Conservation (phyloP, 2,888 invertebrate genomes). For the Machimus atricapillus region DNA sequence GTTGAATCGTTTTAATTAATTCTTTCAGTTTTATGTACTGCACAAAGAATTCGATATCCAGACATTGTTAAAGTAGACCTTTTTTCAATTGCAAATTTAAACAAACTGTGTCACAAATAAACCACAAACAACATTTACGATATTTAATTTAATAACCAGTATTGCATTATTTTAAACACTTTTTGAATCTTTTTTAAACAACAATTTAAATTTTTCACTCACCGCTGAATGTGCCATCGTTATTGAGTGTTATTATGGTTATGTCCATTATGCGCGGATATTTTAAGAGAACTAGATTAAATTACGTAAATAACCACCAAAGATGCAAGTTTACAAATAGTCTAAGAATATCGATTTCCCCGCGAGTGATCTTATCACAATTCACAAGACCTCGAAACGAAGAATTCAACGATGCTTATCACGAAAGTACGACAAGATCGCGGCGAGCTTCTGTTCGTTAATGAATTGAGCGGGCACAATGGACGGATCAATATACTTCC, state of each 20-base stretch:
- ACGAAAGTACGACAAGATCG: background rate
- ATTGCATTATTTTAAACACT: background rate
- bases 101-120: background rate
- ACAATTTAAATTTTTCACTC: background rate
- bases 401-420: slow-evolving; percentile 10
- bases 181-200: background rate
- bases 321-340: background rate
- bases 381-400: background rate
- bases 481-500: background rate
- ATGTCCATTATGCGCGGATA: background rate
- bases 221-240: background rate
- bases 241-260: slow-evolving; percentile 1
- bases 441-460: background rate
- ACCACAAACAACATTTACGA: background rate
- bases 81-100: background rate
- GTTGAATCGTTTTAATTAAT: too few relatives aligned
- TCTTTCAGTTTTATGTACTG: too few relatives aligned
- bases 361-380: background rate
- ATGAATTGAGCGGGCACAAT: background rate
- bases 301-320: background rate
- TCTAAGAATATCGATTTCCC: background rate
- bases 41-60: too few relatives aligned
- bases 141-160: too few relatives aligned
- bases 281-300: background rate
- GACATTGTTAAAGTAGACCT: too few relatives aligned